Evolutionary conservation across 2,113 vertebrate species (phyloP).

Genomic region (Tragulus kanchil): DNA sequence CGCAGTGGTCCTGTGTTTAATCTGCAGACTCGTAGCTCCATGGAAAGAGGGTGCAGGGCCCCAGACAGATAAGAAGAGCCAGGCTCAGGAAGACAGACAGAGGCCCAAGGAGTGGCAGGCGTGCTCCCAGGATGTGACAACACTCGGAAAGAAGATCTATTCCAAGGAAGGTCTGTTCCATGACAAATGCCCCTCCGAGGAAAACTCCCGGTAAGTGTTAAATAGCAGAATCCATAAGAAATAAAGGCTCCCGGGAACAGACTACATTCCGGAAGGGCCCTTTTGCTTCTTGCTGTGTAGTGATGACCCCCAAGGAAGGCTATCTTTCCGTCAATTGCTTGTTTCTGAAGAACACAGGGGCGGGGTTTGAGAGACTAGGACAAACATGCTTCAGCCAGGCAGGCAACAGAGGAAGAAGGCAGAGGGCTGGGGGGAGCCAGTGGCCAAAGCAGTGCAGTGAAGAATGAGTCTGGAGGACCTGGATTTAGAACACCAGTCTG

Average conservation of each 20-base stretch:
- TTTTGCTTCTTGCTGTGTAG: slow-evolving; percentile 55
- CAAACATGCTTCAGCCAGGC: slow-evolving; percentile 19
- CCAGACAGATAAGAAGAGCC: not conserved
- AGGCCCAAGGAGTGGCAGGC: not conserved
- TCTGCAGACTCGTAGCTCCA: not conserved
- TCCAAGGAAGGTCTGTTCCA: not conserved
- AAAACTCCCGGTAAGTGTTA: slow-evolving; percentile 70
- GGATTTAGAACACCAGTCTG: not conserved
- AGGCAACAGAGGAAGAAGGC: not conserved
- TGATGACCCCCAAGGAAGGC: slow-evolving; percentile 48
- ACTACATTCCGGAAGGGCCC: slow-evolving; percentile 43
- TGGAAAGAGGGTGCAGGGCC: not conserved
- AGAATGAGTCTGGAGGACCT: not conserved
- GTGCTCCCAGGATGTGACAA: not conserved
- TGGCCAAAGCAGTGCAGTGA: not conserved
- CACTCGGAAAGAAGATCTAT: not conserved
- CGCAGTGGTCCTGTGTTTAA: not conserved
- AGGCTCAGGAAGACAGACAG: not conserved
- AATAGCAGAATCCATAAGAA: slow-evolving; percentile 73
- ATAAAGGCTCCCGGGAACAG: slow-evolving; percentile 50
- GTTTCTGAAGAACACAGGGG: slow-evolving; percentile 48
- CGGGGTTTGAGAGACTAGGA: slow-evolving; percentile 61
- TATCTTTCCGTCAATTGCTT: slow-evolving; percentile 57
- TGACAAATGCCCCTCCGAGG: slow-evolving; percentile 62
- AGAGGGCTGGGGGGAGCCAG: rapidly evolving